These are phyloP conservation scores for Meta bourneti DNA, from an alignment of 2,888 invertebrate genomes.

Conservation along the genomic window DNA sequence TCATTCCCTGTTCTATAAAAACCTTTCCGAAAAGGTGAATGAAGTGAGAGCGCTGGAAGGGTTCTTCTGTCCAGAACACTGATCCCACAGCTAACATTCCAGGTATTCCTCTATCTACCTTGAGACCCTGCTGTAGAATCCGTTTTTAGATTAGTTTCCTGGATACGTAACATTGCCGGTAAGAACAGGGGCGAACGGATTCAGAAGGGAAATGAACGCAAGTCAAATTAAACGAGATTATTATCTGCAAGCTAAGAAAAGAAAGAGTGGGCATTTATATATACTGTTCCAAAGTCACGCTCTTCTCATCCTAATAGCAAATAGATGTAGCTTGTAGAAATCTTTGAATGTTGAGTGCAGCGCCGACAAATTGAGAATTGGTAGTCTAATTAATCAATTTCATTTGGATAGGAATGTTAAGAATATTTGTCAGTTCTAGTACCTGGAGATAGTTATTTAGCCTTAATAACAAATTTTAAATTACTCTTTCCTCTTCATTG, in stretches of 20 bases:
- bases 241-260: conserved; percentile 42
- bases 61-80: conserved; percentile 48
- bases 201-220: conserved; percentile 30
- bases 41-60: conserved; percentile 35
- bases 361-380: too few species aligned
- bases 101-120: conserved; percentile 20
- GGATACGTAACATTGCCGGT: conserved; percentile 24
- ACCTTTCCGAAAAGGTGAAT: conserved; percentile 68
- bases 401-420: too few species aligned
- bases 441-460: too few species aligned
- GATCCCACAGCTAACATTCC: conserved; percentile 34
- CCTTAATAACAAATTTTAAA: too few species aligned
- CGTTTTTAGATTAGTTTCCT: conserved; percentile 50
- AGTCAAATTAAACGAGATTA: conserved; percentile 26
- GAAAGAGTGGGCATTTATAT: background rate
- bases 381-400: too few species aligned
- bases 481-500: too few species aligned
- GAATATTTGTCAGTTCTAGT: too few species aligned
- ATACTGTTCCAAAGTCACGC: too few species aligned
- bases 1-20: conserved; percentile 67
- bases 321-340: too few species aligned
- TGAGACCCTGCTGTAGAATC: conserved; percentile 1
- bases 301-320: too few species aligned
- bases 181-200: conserved; percentile 8
- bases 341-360: too few species aligned